phyloP scores from a whole-genome alignment of 1,140 invertebrate genomes.

The Caenorhabditis remanei region DNA sequence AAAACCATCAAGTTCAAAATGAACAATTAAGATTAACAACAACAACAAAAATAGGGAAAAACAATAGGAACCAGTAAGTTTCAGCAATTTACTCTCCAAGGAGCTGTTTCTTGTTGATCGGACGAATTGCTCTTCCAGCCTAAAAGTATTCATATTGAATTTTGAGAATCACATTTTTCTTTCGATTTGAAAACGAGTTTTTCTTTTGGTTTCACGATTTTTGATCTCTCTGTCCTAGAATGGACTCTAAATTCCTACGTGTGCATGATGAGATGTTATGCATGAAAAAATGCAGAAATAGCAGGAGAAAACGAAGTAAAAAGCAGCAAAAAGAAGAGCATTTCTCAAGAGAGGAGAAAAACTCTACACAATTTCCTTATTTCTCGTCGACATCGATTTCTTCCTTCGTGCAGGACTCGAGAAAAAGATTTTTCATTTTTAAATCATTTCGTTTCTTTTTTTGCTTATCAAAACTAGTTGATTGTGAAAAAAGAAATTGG shows the following conservation, averaged over 20 bases:
- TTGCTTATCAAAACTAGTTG: not conserved
- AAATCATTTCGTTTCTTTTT: no score
- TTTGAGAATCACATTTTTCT: no score
- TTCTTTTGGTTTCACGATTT: no score
- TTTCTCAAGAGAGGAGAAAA: not conserved
- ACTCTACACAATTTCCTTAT: conserved; percentile 26
- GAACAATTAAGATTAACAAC: conserved; percentile 3
- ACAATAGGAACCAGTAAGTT: not conserved
- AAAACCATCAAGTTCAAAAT: not conserved
- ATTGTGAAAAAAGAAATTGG: not conserved
- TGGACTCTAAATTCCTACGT: no score
- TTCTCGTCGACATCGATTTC: conserved; percentile 5
- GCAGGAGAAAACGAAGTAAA: not conserved
- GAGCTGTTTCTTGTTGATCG: conserved; percentile 39
- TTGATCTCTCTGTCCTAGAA: not conserved
- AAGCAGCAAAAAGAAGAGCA: not conserved
- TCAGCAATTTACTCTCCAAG: not conserved
- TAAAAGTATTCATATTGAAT: not conserved
- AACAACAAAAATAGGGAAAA: not conserved
- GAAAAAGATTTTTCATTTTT: not conserved
- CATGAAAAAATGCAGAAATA: conserved; percentile 2
- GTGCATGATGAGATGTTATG: not conserved
- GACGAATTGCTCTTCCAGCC: conserved; percentile 50
- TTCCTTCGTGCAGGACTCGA: no score
- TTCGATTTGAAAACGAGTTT: no score